phyloP scores from a whole-genome alignment of 2,797 vertebrate genomes.

The Silurus aristotelis region DNA sequence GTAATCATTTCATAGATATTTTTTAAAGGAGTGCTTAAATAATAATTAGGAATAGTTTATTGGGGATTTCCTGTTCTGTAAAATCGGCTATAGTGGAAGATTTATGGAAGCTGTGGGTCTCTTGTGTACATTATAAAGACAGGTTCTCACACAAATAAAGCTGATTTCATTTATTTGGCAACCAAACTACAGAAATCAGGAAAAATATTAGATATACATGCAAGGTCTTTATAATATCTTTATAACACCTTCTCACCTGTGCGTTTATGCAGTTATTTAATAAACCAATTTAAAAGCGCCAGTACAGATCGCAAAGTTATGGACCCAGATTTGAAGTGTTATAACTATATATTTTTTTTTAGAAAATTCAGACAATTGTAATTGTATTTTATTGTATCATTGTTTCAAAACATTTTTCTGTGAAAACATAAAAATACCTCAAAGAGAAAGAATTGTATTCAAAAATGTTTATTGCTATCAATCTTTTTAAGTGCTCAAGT shows the following conservation, averaged over 20 bases:
- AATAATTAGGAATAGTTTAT: not conserved
- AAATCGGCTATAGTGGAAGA: not conserved
- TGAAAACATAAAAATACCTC: no score
- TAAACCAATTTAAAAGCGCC: not conserved
- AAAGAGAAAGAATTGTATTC: no score
- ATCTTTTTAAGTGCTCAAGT: no score
- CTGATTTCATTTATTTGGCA: not conserved
- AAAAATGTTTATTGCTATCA: no score
- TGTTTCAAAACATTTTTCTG: no score
- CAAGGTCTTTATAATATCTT: not conserved
- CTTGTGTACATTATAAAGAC: not conserved
- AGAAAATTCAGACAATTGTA: no score
- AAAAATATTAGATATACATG: not conserved
- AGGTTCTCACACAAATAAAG: not conserved
- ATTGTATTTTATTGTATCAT: no score
- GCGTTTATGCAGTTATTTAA: not conserved
- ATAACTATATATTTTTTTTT: no score
- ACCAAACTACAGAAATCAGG: not conserved
- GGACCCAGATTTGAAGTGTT: no score
- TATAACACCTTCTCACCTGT: not conserved
- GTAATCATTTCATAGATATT: not conserved
- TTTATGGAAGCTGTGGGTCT: not conserved
- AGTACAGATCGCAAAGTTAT: not conserved
- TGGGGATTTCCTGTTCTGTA: slow-evolving; percentile 3
- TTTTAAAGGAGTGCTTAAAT: not conserved